phyloP scores from a whole-genome alignment of 2,888 invertebrate species.

The Leptogaster cylindrica region DNA sequence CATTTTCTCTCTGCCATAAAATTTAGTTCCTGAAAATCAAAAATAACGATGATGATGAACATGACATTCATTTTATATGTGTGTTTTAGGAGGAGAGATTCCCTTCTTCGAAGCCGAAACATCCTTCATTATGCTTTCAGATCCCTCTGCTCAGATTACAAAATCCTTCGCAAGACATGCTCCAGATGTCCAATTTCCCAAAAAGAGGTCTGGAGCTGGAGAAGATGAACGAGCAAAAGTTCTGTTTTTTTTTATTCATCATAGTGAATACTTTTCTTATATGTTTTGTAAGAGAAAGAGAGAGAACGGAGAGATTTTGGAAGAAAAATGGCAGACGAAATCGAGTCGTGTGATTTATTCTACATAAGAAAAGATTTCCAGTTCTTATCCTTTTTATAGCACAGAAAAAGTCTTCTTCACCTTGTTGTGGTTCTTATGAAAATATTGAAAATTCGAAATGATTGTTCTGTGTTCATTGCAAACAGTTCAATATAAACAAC shows the following conservation, averaged over 20 bases:
- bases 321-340: slow-evolving; percentile 20
- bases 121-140: slow-evolving; percentile 32
- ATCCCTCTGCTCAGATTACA: slow-evolving; percentile 25
- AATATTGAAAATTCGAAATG: not conserved
- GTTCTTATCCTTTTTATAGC: too few relatives aligned
- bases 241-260: not conserved
- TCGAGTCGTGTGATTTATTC: slow-evolving; percentile 20
- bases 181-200: slow-evolving; percentile 26
- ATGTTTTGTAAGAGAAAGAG: not conserved
- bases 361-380: not conserved
- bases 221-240: not conserved
- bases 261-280: not conserved
- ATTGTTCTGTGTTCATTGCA: not conserved
- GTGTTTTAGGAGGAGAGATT: slow-evolving; percentile 3
- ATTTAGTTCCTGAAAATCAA: not conserved
- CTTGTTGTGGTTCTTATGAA: too few relatives aligned
- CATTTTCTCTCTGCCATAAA: not conserved
- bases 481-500: not conserved
- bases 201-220: not conserved
- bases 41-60: slow-evolving; percentile 27
- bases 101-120: slow-evolving; percentile 10
- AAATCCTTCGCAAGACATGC: not conserved
- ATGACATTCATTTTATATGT: slow-evolving; percentile 20
- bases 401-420: too few relatives aligned
- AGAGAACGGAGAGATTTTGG: slow-evolving; percentile 7